Evolutionary conservation across 2,113 vertebrate genomes (phyloP), one percentile per base, ranked within the genome.

Genomic region (Neogale vison): DNA sequence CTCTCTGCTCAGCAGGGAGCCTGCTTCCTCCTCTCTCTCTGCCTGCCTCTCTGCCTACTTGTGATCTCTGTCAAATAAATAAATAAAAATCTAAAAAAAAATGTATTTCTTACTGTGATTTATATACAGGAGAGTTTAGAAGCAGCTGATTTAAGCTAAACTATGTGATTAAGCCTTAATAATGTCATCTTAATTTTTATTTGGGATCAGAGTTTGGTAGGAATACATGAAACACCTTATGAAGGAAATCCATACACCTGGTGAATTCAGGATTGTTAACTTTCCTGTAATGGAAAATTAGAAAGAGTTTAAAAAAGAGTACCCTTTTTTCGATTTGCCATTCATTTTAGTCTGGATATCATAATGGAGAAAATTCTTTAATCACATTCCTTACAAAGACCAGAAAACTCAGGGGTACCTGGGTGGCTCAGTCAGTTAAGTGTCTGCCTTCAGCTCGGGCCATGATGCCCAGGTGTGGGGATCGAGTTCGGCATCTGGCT

Each of bases 161-260:
- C 20, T 85, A 20, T 86, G 7, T 95, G 85, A 92, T 65, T 89
- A 63, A 93, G 2, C 6, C 50, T 95, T 67, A 85, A 61, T 81
- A 81, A 89, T 23, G 9, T 87, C 83, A 82, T 95, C 26, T 84
- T 76, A 83, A 92, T 83, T 90, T 93, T 93, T 15, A 74, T 91
- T 79, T 84, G 57, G 29, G 47, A 52, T 90, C 26, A 50, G 69
- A 88, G 29, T 59, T 97, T 83, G 93, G 47, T n/a, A 86, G 18
- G 14, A 74, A 36, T 71, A 10, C 36, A 26, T 39, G 42, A n/a
- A 74, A 69, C 34, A 59, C 8, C 47, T 15, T 63, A 47, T 52
- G 47, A 88, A 87, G n/a, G 65, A 88, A 87, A 82, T 90, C 14
- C 8, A 36, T 80, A 52, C 6, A 67, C 52, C 23, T 67, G 39